A percentile compares a stretch with the other conserved stretches of the same genome.
Conservation (phyloP, 2,797 vertebrate genomes). For the Falco cherrug region DNA sequence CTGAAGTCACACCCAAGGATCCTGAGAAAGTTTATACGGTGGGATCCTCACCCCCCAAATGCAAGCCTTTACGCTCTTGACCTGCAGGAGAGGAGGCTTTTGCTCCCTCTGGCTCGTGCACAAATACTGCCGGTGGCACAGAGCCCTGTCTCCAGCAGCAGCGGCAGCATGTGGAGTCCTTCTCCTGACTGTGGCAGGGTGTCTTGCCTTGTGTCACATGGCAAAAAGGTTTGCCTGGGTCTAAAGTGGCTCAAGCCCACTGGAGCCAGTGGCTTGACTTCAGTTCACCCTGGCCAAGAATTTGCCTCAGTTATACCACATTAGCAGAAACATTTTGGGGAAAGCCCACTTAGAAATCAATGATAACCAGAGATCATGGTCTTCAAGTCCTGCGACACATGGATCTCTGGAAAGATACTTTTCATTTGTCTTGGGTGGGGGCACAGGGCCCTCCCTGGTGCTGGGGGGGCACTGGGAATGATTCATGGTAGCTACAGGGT, state of each 20-base stretch:
- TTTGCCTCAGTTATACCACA: background rate
- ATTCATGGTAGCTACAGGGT: background rate
- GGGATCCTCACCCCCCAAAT: background rate
- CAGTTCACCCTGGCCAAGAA: background rate
- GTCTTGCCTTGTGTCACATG: background rate
- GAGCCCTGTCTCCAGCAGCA: background rate
- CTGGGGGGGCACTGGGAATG: background rate
- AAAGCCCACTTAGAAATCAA: background rate
- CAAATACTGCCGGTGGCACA: background rate
- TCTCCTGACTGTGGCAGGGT: background rate
- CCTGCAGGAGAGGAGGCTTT: background rate
- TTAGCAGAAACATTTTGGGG: background rate
- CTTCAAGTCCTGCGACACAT: background rate
- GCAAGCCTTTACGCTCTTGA: background rate
- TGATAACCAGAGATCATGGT: background rate
- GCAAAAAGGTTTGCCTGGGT: background rate
- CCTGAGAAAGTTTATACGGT: background rate
- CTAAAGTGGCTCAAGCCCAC: background rate
- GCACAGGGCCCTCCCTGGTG: background rate
- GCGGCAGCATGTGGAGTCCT: rapidly evolving
- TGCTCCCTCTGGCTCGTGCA: background rate
- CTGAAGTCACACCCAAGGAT: background rate
- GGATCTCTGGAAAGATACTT: background rate
- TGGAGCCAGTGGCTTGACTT: background rate
- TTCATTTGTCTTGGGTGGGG: background rate